These are phyloP conservation scores for Gephyroberyx darwinii DNA, from an alignment of 2,797 vertebrate species.

Conservation along the genomic window DNA sequence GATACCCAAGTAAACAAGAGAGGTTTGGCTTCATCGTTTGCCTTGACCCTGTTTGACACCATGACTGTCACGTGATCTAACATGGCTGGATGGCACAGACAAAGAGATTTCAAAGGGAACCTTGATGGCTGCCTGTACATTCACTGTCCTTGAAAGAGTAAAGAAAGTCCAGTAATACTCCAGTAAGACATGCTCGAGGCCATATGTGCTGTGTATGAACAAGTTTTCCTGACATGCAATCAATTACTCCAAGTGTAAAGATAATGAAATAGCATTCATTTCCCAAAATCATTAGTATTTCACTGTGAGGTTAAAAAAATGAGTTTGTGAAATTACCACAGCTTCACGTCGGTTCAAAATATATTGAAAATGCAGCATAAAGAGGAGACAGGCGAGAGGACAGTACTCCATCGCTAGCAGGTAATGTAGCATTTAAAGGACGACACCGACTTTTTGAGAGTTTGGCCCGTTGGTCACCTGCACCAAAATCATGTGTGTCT, in stretches of 20 bases:
- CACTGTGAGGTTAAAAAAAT: conserved; percentile 1
- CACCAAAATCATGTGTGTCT: no score
- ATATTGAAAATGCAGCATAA: neutral
- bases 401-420: neutral
- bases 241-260: neutral
- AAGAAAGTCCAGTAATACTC: neutral
- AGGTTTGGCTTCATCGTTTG: neutral
- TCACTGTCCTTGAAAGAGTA: conserved; percentile 40
- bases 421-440: no score
- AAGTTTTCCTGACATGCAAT: neutral
- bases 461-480: no score
- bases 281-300: neutral
- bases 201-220: neutral
- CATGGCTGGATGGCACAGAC: neutral
- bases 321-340: neutral
- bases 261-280: neutral
- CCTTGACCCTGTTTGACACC: neutral
- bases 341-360: conserved; percentile 6
- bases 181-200: neutral
- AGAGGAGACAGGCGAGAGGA: neutral
- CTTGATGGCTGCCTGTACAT: conserved; percentile 42
- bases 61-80: neutral
- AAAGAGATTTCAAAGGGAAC: conserved; percentile 1
- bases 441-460: no score
- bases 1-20: conserved; percentile 4